Base-by-base conservation (phyloP, 2,888 invertebrate species). In the Rhogogaster chlorosoma region DNA sequence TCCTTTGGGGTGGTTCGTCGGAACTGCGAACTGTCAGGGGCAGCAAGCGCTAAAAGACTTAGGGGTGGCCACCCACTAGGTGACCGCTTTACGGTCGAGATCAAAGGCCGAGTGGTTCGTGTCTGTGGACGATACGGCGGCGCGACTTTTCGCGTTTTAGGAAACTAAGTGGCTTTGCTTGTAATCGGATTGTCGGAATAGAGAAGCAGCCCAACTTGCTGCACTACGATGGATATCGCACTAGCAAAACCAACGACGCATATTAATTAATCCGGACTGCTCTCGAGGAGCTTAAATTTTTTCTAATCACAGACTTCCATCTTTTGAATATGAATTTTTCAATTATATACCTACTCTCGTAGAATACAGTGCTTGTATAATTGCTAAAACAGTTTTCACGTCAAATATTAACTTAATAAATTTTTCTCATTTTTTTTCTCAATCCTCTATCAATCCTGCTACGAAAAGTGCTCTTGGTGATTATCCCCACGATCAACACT, bases 151-250 rank as follows among this genome's bases (percentile, higher is more conserved):
- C 80, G 12, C 61, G 38, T 80, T 80, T 80, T 38, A 61, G 80
- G 80, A 80, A 80, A 80, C 80, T 80, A 80, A 80, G 80, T 80
- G 80, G 80, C 80, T 80, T 80, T 61, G 22, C 80, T 61, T 80
- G 57, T 80, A 80, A 80, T 80, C 80, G 61, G 80, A 80, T 80
- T 80, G 77, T 77, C 77, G 4, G 53, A 22, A 77, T 32, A 53
- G 26, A 77, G 49, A 42, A 42, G n/a, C 71, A 42, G 71, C 22
- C 71, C 36, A 73, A 6, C 29, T 26, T 32, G 29, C 67, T 42
- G 71, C 42, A 73, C 22, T 73, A 22, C 22, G 42, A 38, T 26
- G 42, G 42, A 42, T 10, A 73, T 73, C 38, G 22, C 22, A 42
- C 10, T 22, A 9, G 42, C 22, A 73, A 22, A 42, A 18, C n/a